Evolutionary conservation across 2,888 invertebrate genomes (phyloP).

Genomic region (Aquatica leii): DNA sequence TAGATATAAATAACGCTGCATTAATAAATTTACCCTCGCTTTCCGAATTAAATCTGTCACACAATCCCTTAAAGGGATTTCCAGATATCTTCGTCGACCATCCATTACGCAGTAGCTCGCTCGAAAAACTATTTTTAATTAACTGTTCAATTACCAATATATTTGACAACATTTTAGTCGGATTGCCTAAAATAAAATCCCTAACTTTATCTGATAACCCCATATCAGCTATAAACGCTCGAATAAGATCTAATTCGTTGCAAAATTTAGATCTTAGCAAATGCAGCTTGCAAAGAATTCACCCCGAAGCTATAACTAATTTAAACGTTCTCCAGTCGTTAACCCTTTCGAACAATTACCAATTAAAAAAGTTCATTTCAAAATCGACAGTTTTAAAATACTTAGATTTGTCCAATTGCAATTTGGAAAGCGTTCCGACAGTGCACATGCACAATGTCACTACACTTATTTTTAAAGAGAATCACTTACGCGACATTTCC

Average conservation of each 20-base stretch:
- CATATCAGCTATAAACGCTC: conserved; percentile 35
- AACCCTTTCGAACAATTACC: conserved; percentile 69
- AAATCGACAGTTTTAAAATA: conserved; percentile 64
- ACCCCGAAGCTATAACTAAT: conserved; percentile 64
- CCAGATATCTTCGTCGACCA: conserved; percentile 52
- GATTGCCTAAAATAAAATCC: conserved; percentile 64
- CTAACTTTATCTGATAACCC: conserved; percentile 63
- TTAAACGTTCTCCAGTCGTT: conserved; percentile 69
- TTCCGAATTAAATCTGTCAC: conserved; percentile 69
- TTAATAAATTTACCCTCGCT: conserved; percentile 64
- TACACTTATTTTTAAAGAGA: conserved; percentile 68
- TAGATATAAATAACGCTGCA: conserved; percentile 64
- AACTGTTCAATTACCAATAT: conserved; percentile 69
- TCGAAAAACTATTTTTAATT: conserved; percentile 68
- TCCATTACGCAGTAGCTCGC: conserved; percentile 66
- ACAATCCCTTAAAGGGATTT: conserved; percentile 65
- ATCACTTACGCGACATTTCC: conserved; percentile 68
- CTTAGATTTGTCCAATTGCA: conserved; percentile 70
- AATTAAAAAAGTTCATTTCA: conserved; percentile 60
- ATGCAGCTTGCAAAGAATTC: conserved; percentile 65
- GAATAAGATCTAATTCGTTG: conserved; percentile 47
- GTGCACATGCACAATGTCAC: conserved; percentile 70
- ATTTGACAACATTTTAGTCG: conserved; percentile 63
- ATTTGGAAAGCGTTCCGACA: conserved; percentile 67
- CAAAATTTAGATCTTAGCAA: conserved; percentile 66